Base-by-base conservation (phyloP, 2,888 invertebrate genomes). In the Teleogryllus oceanicus region DNA sequence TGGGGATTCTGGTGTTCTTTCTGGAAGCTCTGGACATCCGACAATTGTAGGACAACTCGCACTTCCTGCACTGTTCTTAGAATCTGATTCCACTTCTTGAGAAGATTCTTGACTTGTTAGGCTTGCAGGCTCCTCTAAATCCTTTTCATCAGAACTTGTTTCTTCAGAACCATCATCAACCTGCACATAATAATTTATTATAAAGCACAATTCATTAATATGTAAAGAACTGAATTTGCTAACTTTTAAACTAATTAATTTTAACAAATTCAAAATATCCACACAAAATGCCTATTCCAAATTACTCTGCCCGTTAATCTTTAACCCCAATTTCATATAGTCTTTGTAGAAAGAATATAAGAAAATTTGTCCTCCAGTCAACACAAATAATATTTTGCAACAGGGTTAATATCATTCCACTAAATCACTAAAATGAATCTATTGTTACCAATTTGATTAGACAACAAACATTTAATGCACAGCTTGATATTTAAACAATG, bases 241-340 rank as follows among this genome's bases (percentile, higher is more conserved):
- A 3, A 13, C n/a, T 62, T 62, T 18, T 62, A 18, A 18, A 62
- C 62, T 3, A 62, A 62, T n/a, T 18, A 62, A 62, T n/a, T 62
- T 76, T 20, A 74, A n/a, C 74, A 74, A 74, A 74, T 74, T n/a
- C n/a, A 20, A n/a, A n/a, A 74, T 74, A 74, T 21, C 20, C 24
- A 21, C 21, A 76, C 16, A 16, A 76, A 24, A 16, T 76, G 77
- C 50, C 12, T 77, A 49, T 77, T 12, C 83, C 84, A 78, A 84
- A 85, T 76, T 87, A 84, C 80, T 85, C 86, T 62, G 86, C 85
- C 82, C 85, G 85, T 81, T 84, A 85, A n/a, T 86, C 85, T 78
- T 85, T 83, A 85, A 84, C 84, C 87, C 87, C 84, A 84, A 37
- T 37, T 37, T 37, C 8, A 37, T 37, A 1, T 8, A 5, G 37